Evolutionary conservation across 1,140 invertebrate genomes (phyloP), one percentile per base, ranked within the genome.

Genomic region (Neelides sp.): DNA sequence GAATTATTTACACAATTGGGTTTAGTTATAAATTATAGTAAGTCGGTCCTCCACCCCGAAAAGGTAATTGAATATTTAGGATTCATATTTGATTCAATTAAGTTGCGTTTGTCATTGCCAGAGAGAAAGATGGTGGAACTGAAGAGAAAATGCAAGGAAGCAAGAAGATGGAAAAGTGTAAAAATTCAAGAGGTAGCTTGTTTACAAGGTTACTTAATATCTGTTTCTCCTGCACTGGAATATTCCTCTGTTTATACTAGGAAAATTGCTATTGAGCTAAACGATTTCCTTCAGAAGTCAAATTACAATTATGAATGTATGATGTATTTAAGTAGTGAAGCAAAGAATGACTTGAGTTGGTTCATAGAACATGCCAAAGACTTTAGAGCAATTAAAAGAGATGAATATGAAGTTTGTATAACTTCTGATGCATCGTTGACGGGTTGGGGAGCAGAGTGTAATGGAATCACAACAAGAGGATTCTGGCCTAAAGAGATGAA

Each of bases 181-280:
- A 39, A 22, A 19, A 46, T 55, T n/a, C 15, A 27, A 30, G 17
- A 0, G 0, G 13, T 56, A 12, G 45, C 49, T 4, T 44, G 52
- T 27, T 17, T 52, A 2, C 13, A 37, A 19, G 54, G 54, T 19
- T 44, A 24, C 10, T 20, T 56, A 17, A 27, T 56, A 4, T 26
- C 54, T 4, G 23, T 32, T 2, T 28, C 12, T 0, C 49, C 54
- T 0, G 54, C 44, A 17, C 15, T 52, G 4, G 19, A 20, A 15
- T 57, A 57, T 45, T 30, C 40, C 4, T 8, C 19, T 15, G 39
- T 57, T n/a, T 52, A 49, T 40, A 52, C 46, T 1, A 35, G 46
- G 19, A 30, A 52, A 20, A 27, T 57, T 4, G 50, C 43, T 12
- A 26, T 41, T 2, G 44, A 48, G 10, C 36, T 46, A 3, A 37